A percentile compares a stretch with the other conserved stretches of the same genome.
These are phyloP conservation scores for Gastracanthus pulcherrimus DNA, from an alignment of 2,888 invertebrate genomes.

Conservation along the genomic window DNA sequence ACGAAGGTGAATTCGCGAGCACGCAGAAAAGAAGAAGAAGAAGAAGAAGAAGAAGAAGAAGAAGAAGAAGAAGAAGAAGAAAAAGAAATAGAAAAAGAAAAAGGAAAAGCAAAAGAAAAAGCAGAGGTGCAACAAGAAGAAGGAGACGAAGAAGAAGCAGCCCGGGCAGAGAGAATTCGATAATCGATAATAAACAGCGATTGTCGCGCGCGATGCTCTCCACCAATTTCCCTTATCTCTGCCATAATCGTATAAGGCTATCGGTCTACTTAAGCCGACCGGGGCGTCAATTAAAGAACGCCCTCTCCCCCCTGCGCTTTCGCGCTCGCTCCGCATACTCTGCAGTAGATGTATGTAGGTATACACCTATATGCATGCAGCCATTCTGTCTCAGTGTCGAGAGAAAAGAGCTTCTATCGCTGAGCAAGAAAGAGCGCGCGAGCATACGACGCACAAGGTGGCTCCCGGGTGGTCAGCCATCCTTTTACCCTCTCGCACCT, in stretches of 20 bases:
- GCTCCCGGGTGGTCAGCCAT: conserved; percentile 55
- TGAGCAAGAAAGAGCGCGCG: not conserved
- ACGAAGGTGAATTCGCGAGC: no score
- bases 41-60: not conserved
- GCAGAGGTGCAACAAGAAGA: no score
- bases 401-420: conserved; percentile 25
- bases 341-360: not conserved
- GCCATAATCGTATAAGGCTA: not conserved
- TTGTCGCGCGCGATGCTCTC: not conserved
- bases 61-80: no score
- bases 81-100: no score
- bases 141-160: no score
- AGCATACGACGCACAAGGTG: conserved; percentile 19
- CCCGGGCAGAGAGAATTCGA: not conserved
- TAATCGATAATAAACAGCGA: conserved; percentile 38
- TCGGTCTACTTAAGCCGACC: conserved; percentile 22
- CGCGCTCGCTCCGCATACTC: no score
- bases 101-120: no score
- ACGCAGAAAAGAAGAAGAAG: not conserved
- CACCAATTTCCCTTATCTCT: conserved; percentile 27
- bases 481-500: conserved; percentile 41
- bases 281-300: conserved; percentile 25
- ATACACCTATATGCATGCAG: no score
- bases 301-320: not conserved
- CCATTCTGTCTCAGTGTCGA: not conserved